These are phyloP conservation scores for Rhabdornis inornatus DNA, from an alignment of 2,113 vertebrate species.

Conservation along the genomic window DNA sequence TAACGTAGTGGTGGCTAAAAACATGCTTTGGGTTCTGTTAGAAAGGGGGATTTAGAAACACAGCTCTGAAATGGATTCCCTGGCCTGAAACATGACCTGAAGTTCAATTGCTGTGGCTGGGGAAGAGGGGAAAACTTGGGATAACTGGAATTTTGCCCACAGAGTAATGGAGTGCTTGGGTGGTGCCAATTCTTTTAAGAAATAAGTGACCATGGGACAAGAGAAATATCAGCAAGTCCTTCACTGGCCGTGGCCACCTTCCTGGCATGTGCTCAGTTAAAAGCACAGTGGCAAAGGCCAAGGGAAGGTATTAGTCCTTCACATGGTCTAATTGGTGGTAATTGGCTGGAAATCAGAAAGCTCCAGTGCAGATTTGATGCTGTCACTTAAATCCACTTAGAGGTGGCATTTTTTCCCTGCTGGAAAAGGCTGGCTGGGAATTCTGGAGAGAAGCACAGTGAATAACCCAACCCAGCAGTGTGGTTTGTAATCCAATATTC, in stretches of 20 bases:
- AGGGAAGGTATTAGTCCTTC: background rate
- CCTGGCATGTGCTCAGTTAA: background rate
- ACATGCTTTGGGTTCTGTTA: accelerated
- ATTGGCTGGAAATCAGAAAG: background rate
- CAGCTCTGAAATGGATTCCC: background rate
- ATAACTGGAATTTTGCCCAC: background rate
- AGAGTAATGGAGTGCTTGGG: background rate
- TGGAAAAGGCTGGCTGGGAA: background rate
- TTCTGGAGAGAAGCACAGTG: background rate
- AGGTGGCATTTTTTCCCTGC: background rate
- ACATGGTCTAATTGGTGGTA: background rate
- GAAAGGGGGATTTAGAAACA: background rate
- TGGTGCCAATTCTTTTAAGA: background rate
- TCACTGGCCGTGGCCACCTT: background rate
- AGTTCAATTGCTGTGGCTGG: background rate
- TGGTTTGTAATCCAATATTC: background rate
- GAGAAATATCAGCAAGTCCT: background rate
- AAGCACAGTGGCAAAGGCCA: accelerated
- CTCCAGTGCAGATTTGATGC: background rate
- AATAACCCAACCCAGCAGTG: background rate
- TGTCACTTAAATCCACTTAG: background rate
- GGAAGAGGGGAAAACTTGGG: background rate
- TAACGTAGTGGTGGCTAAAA: background rate
- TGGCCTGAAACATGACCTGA: background rate
- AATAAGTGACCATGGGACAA: background rate